Conservation (phyloP, 2,888 invertebrate genomes). For the Sympetrum striolatum region DNA sequence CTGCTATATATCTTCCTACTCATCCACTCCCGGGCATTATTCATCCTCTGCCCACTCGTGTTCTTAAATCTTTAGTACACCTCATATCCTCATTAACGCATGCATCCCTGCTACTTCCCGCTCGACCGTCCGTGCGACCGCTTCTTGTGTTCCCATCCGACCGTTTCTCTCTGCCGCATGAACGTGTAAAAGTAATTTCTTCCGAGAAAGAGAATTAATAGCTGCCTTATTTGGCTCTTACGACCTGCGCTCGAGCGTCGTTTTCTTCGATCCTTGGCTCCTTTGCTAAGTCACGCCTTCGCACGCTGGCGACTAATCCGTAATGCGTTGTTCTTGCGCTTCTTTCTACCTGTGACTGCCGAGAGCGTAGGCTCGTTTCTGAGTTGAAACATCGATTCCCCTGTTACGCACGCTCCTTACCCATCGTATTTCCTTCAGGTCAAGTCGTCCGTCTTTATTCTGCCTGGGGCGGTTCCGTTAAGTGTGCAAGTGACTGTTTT, state of each 20-base stretch:
- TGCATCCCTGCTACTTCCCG: slow-evolving; percentile 5
- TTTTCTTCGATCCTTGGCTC: not conserved
- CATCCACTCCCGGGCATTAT: not conserved
- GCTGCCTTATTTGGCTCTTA: not conserved
- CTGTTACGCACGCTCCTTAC: too few species aligned
- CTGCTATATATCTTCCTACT: not conserved
- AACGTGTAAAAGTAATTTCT: not conserved
- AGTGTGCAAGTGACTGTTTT: too few species aligned
- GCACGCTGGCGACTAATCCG: too few species aligned
- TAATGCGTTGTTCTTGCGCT: too few species aligned
- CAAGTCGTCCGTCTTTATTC: too few species aligned
- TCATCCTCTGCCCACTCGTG: not conserved
- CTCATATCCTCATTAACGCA: slow-evolving; percentile 1
- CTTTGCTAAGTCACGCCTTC: not conserved
- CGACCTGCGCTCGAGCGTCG: not conserved
- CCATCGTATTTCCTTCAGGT: too few species aligned
- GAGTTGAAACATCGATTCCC: too few species aligned
- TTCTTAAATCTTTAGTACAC: not conserved
- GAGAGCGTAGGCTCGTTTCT: too few species aligned
- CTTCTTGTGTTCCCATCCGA: not conserved
- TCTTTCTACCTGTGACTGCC: too few species aligned
- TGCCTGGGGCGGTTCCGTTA: too few species aligned
- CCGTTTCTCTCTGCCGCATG: not conserved
- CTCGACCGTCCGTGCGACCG: not conserved
- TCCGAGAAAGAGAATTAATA: not conserved